These are phyloP conservation scores for Dynastes tityus DNA, from an alignment of 2,888 invertebrate genomes.

Conservation along the genomic window DNA sequence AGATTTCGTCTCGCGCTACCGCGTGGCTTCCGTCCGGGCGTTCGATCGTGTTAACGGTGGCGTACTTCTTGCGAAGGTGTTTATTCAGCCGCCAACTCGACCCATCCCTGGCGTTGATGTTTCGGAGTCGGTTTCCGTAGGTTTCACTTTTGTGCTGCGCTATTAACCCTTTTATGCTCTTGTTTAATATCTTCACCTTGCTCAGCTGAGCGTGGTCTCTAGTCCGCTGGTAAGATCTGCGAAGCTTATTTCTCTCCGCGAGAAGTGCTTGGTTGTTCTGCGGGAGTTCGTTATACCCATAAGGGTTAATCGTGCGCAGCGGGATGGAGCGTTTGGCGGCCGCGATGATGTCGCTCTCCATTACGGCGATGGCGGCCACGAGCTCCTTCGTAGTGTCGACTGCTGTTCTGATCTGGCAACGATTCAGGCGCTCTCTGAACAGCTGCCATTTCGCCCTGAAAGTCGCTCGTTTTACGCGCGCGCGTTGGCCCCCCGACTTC, in stretches of 20 bases:
- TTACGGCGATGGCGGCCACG: neutral
- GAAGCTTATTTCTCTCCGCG: neutral
- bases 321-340: neutral
- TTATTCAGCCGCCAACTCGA: constrained; percentile 8
- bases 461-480: neutral
- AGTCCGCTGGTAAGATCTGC: neutral
- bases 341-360: neutral
- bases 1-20: no score
- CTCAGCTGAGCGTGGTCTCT: neutral
- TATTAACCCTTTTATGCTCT: neutral
- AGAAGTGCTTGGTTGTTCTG: neutral
- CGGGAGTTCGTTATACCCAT: neutral
- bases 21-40: neutral
- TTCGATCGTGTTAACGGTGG: neutral
- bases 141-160: constrained; percentile 3
- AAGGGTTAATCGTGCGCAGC: neutral
- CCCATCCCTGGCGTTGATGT: constrained; percentile 2
- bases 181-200: neutral
- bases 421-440: neutral
- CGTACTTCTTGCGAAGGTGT: neutral
- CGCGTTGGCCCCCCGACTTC: no score
- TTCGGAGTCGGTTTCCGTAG: neutral
- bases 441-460: neutral
- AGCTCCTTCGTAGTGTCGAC: neutral
- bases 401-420: neutral